phyloP scores from a whole-genome alignment of 2,113 vertebrate species.

The Anthoscopus minutus region DNA sequence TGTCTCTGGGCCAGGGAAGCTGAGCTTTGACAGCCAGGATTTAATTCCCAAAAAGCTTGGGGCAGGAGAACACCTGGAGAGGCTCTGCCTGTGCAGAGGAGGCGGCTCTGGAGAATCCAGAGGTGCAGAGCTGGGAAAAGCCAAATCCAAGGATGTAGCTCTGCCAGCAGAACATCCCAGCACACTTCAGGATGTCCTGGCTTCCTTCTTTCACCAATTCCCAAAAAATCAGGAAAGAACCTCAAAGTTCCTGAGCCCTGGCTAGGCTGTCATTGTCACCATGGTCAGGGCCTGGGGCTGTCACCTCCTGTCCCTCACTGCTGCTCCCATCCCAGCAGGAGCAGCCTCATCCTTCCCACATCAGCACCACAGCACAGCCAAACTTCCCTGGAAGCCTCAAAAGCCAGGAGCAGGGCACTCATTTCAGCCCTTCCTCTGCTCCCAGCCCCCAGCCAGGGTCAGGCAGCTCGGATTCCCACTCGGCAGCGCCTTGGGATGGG shows the following conservation, averaged over 20 bases:
- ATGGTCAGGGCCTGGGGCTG: background rate
- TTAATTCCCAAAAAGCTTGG: background rate
- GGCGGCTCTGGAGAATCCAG: background rate
- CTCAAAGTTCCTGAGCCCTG: background rate
- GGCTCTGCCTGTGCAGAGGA: background rate
- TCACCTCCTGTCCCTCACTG: background rate
- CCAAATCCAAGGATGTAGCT: background rate
- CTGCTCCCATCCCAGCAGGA: background rate
- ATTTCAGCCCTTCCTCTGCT: background rate
- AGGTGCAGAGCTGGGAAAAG: background rate
- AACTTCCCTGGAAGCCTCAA: background rate
- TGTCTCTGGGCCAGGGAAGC: background rate
- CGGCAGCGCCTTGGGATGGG: rapidly evolving
- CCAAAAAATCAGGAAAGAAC: background rate
- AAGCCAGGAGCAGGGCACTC: rapidly evolving
- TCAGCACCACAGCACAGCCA: too few species aligned
- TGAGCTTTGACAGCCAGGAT: background rate
- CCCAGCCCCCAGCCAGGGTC: background rate
- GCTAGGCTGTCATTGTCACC: background rate
- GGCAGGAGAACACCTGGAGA: background rate
- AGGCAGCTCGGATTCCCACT: background rate
- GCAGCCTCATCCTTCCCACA: background rate
- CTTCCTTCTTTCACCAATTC: background rate
- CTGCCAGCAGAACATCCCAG: background rate
- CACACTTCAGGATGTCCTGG: background rate